Base-by-base conservation (phyloP, 2,797 vertebrate species). In the Semotilus atromaculatus region DNA sequence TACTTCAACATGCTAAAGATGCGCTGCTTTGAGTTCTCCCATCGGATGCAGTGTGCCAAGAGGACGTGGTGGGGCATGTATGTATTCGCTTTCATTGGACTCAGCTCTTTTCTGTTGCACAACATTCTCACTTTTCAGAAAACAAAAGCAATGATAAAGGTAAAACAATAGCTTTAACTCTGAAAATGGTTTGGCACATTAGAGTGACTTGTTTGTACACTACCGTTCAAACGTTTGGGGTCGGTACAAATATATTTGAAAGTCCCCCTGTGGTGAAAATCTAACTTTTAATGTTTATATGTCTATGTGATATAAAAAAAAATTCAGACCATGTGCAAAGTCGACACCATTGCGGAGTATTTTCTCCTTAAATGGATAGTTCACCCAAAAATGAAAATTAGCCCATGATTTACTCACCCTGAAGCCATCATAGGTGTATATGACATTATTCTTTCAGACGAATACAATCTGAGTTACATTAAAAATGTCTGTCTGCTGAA, bases 41-140 rank as follows among this genome's bases (percentile, higher is more conserved):
- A 96, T 36, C 91, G 81, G 1, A 92, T 96, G 72, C 93, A 95
- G 75, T 98, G 98, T 0, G 62, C 92, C 5, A 83, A 93, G 58
- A 96, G 97, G 89, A 93, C 94, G 90, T 98, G 97, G 97, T 97
- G 96, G 93, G 96, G 96, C 13, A 94, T 94, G 97, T 98, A 90
- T 87, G 83, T 81, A 26, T 45, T 48, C 19, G 4, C 1, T 58
- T 60, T 68, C n/a, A 73, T 45, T 62, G 6, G 26, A 62, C 7
- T 82, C 23, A 45, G 19, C 71, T 38, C 16, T 66, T 66, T 51
- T 43, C 9, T 40, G 48, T 71, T 40, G 36, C 3, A 21, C 53
- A 36, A 80, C 58, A 74, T 31, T 31, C 67, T 40, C 7, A 19
- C 9, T 3, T 60, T 58, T 70, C 43, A 21, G 70, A 34, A 62